Base-by-base conservation (phyloP, 2,113 vertebrate species). In the Leptobrachium ailaonicum region DNA sequence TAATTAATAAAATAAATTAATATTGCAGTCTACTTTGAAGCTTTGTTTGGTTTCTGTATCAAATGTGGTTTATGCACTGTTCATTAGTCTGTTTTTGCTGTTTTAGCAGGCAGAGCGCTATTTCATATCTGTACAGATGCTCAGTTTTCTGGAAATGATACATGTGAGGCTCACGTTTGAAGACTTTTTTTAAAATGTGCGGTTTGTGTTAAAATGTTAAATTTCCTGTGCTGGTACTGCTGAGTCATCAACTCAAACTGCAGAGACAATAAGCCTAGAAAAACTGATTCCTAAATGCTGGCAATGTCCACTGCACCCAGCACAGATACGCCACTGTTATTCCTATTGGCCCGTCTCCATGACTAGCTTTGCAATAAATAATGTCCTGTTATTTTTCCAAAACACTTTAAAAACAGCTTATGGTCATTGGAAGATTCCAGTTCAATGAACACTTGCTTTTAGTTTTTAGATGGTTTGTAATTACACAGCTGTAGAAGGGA, bases 161-260 rank as follows among this genome's bases (percentile, higher is more conserved):
- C 41, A 40, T 72, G 40, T 66, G 53, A 56, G 70, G 69, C 63
- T 64, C 40, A 73, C 45, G 58, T 79, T 71, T 73, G 66, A 14
- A 66, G 62, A 54, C 4, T 11, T 60, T 66, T 66, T 80, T 80
- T 80, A 73, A 32, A 32, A 32, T 73, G 63, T 80, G 78, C 47
- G 62, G 63, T 73, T 66, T 66, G 40, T 54, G 13, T 72, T 67
- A 41, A 62, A 73, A 67, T 41, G 63, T 74, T 66, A 68, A 14
- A 74, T 74, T 80, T 74, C 71, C 78, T 80, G 78, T 80, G 56
- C 71, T 80, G 71, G 45, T 47, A 79, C 14, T 73, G 77, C 77
- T 79, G 77, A 79, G 70, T 73, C 77, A 79, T 79, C 14, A 79
- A 4, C 60, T 73, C 40, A 73, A 73, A 50, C 11, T 66, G 70